Evolutionary conservation across 1,140 invertebrate genomes (phyloP).

Genomic region (Batillaria attramentaria): DNA sequence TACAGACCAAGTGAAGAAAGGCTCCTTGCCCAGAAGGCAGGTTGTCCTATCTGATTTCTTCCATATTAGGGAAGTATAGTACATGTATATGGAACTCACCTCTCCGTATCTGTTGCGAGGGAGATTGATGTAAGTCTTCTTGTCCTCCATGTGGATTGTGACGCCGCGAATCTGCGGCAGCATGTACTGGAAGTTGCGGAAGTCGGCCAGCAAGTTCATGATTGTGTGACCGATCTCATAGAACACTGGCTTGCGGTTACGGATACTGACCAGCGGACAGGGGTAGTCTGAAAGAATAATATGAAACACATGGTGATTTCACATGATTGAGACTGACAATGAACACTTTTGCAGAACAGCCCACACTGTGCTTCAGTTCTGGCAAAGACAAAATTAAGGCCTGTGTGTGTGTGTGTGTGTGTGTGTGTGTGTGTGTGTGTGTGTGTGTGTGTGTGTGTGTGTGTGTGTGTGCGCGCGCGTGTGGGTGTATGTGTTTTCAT

Average conservation of each 20-base stretch:
- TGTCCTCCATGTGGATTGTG: slow-evolving; percentile 88
- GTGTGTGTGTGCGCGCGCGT: too few relatives aligned
- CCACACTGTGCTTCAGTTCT: too few relatives aligned
- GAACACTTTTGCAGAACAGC: too few relatives aligned
- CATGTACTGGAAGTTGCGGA: slow-evolving; percentile 89
- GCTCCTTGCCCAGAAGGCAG: too few relatives aligned
- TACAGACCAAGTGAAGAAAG: not conserved
- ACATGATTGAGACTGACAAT: too few relatives aligned
- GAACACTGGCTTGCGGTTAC: slow-evolving; percentile 86
- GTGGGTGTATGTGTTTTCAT: too few relatives aligned
- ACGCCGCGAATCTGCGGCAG: slow-evolving; percentile 84
- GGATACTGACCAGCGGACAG: slow-evolving; percentile 86
- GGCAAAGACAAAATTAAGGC: too few relatives aligned
- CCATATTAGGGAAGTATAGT: not conserved
- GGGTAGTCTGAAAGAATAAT: slow-evolving; percentile 82
- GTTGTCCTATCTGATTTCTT: not conserved
- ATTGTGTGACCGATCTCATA: slow-evolving; percentile 92
- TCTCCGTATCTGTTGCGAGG: slow-evolving; percentile 88
- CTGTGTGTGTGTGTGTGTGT: too few relatives aligned
- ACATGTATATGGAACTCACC: slow-evolving; percentile 73
- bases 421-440: too few relatives aligned
- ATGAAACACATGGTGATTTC: too few relatives aligned
- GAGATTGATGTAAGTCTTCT: slow-evolving; percentile 84
- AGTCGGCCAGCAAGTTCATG: slow-evolving; percentile 90
- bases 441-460: too few relatives aligned